phyloP scores from a whole-genome alignment of 2,113 vertebrate genomes.

The Copsychus sechellarum region DNA sequence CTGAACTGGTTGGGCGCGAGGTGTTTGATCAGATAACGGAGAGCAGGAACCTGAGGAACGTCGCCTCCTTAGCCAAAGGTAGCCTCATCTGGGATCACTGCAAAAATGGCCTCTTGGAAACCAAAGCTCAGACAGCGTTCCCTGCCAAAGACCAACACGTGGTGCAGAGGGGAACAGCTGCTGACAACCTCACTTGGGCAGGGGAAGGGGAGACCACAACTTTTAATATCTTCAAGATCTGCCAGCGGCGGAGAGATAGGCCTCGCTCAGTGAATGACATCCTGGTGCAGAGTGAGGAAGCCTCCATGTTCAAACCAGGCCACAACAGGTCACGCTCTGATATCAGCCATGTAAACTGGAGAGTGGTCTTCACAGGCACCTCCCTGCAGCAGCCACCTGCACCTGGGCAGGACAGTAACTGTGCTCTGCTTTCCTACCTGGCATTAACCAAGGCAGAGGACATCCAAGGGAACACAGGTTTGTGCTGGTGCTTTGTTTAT shows the following conservation, averaged over 20 bases:
- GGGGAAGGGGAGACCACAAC: conserved; percentile 73
- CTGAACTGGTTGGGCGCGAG: conserved; percentile 77
- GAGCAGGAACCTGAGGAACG: conserved; percentile 70
- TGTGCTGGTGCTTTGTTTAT: conserved; percentile 31
- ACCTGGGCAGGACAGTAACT: conserved; percentile 42
- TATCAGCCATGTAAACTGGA: conserved; percentile 75
- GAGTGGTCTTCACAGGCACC: conserved; percentile 55
- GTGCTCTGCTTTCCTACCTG: conserved; percentile 73
- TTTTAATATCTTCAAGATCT: conserved; percentile 82
- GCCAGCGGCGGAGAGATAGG: conserved; percentile 85
- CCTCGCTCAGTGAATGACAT: conserved; percentile 93
- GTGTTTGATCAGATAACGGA: conserved; percentile 65
- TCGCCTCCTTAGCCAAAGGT: conserved; percentile 63
- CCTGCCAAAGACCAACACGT: conserved; percentile 79
- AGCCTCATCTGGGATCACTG: conserved; percentile 83
- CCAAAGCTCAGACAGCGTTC: conserved; percentile 76
- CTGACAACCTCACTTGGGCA: conserved; percentile 82
- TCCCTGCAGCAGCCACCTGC: conserved; percentile 52
- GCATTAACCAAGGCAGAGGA: conserved; percentile 79
- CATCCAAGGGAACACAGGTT: conserved; percentile 86
- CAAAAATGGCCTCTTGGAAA: conserved; percentile 77
- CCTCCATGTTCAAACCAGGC: conserved; percentile 83
- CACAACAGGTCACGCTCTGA: conserved; percentile 91
- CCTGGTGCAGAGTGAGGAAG: conserved; percentile 81
- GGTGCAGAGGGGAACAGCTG: conserved; percentile 76